Percentiles rank a stretch among this genome's conserved stretches.
Evolutionary conservation across 2,888 invertebrate genomes (phyloP).

Genomic region (Baccha elongata): DNA sequence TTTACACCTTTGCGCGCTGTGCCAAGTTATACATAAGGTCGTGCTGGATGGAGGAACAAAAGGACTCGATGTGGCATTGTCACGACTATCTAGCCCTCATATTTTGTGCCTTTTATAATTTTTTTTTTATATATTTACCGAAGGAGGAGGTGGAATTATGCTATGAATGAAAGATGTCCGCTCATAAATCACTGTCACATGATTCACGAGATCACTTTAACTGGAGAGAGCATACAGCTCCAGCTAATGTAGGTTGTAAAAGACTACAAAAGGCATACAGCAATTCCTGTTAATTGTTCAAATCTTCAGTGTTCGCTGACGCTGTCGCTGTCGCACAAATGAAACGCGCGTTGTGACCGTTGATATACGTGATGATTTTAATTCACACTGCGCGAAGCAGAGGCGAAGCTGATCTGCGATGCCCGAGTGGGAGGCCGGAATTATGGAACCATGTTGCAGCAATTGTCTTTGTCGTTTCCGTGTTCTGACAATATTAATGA

Average conservation of each 20-base stretch:
- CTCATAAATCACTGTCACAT: constrained; percentile 73
- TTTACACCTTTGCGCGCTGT: constrained; percentile 65
- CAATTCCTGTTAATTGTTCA: constrained; percentile 73
- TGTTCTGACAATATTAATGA: constrained; percentile 69
- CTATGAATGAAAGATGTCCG: constrained; percentile 73
- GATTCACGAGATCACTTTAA: constrained; percentile 73
- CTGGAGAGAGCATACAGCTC: constrained; percentile 15
- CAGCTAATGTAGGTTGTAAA: constrained; percentile 70
- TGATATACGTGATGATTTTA: constrained; percentile 69
- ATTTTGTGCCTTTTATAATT: constrained; percentile 8
- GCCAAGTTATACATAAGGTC: constrained; percentile 46
- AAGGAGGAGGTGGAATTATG: constrained; percentile 69
- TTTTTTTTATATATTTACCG: background rate
- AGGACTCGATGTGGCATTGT: constrained; percentile 70
- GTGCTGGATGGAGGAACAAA: constrained; percentile 61
- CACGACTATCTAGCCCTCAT: constrained; percentile 63
- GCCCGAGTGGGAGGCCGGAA: constrained; percentile 65
- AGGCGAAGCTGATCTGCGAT: constrained; percentile 27
- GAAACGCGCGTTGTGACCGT: constrained; percentile 38
- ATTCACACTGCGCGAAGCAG: constrained; percentile 50
- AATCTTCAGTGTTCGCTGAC: constrained; percentile 36
- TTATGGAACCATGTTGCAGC: constrained; percentile 69
- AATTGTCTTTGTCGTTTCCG: constrained; percentile 69
- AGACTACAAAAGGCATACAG: constrained; percentile 67
- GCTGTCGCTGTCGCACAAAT: constrained; percentile 11